A percentile compares a stretch with the other conserved stretches of the same genome.
Conservation (phyloP, 2,797 vertebrate genomes). For the Sebastes cheni region DNA sequence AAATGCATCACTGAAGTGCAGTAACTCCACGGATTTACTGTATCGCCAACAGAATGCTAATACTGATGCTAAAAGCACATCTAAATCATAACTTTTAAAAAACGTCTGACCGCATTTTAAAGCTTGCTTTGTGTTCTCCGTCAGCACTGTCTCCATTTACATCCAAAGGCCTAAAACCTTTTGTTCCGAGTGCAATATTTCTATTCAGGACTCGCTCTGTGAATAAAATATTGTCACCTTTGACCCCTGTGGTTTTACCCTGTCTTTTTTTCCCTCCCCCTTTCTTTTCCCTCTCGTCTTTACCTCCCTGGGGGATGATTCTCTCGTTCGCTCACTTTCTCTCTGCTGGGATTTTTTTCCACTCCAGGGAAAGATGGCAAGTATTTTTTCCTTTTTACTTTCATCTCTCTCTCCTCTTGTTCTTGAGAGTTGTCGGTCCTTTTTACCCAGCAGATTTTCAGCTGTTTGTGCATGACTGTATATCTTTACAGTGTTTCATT, state of each 20-base stretch:
- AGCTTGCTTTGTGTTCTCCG: slow-evolving; percentile 48
- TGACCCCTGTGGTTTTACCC: slow-evolving; percentile 94
- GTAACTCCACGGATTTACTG: slow-evolving; percentile 40
- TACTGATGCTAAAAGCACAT: slow-evolving; percentile 45
- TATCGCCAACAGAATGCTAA: slow-evolving; percentile 65
- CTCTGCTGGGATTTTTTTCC: slow-evolving; percentile 87
- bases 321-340: slow-evolving; percentile 68
- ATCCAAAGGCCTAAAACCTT: slow-evolving; percentile 66
- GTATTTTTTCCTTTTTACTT: slow-evolving; percentile 72
- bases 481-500: not conserved
- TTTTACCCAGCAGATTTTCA: slow-evolving; percentile 37
- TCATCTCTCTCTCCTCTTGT: slow-evolving; percentile 87
- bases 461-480: not conserved
- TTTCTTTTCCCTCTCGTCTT: slow-evolving; percentile 72
- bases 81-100: slow-evolving; percentile 21
- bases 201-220: slow-evolving; percentile 94
- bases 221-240: slow-evolving; percentile 98
- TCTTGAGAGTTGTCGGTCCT: slow-evolving; percentile 69
- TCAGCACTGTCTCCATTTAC: slow-evolving; percentile 62
- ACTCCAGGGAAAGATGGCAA: slow-evolving; percentile 84
- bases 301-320: slow-evolving; percentile 66
- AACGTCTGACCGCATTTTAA: slow-evolving; percentile 59
- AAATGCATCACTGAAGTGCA: slow-evolving; percentile 45
- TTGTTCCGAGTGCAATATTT: slow-evolving; percentile 91
- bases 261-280: slow-evolving; percentile 68